These are phyloP conservation scores for Neopipo cinnamomea DNA, from an alignment of 2,113 vertebrate species.

Conservation along the genomic window DNA sequence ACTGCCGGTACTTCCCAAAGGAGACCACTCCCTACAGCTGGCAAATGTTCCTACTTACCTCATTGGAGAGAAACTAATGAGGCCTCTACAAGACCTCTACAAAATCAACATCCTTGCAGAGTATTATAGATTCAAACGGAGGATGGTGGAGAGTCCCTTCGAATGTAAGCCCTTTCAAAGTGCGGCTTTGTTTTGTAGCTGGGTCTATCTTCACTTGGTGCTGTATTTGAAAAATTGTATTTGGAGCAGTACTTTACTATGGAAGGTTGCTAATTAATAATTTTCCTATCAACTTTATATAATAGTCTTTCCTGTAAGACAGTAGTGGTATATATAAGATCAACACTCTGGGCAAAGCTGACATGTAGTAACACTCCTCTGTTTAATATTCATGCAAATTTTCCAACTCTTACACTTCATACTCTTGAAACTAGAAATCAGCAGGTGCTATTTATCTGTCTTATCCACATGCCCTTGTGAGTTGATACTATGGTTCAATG, in stretches of 20 bases:
- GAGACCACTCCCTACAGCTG: constrained; percentile 41
- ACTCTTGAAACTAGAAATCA: background rate
- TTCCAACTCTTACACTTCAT: background rate
- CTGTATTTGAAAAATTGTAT: background rate
- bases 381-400: background rate
- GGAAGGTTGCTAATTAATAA: background rate
- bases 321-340: background rate
- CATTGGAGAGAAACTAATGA: constrained; percentile 81
- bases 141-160: constrained; percentile 82
- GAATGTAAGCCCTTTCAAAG: constrained; percentile 64
- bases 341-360: background rate
- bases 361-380: background rate
- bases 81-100: constrained; percentile 69
- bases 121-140: constrained; percentile 75
- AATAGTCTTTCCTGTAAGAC: background rate
- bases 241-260: background rate
- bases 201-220: background rate
- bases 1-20: constrained; percentile 66
- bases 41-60: constrained; percentile 72
- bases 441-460: background rate
- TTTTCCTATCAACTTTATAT: background rate
- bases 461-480: background rate
- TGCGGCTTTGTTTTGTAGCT: background rate
- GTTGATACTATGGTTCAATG: accelerated
- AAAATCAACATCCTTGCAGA: constrained; percentile 70